Base-by-base conservation (phyloP, 2,113 vertebrate species). In the Xenopus borealis region DNA sequence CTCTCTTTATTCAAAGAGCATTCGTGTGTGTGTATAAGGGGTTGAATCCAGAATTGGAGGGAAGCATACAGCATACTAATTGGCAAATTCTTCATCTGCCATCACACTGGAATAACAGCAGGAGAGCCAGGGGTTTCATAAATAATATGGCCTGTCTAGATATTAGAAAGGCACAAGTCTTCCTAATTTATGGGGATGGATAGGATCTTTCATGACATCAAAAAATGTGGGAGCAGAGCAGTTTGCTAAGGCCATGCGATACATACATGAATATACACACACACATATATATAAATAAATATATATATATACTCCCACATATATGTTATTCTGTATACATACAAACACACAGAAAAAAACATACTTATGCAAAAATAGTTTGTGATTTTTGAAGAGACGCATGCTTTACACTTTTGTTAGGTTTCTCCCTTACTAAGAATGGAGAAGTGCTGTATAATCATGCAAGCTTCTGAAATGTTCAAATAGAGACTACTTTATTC, bases 101-200 rank as follows among this genome's bases (percentile, higher is more conserved):
- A 46, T 45, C 46, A 76, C 53, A 19, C 27, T 17, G 6, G 62
- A 45, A 57, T 20, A 69, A 44, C 66, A 75, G 66, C 59, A 69
- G 74, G 67, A 57, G 44, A 18, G 46, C 33, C 30, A 45, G 55
- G 9, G 59, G 58, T 55, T n/a, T 27, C 57, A 63, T 20, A 27
- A 64, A 76, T 64, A 61, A 46, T 64, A 19, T 27, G n/a, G 47
- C 59, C 59, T 57, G 74, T 14, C 40, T 70, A 3, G 19, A 53
- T 62, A 69, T 69, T 53, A 13, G 69, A 52, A 75, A 69, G 58
- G 47, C 66, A 69, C 10, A 66, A 55, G 73, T 66, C 33, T 69
- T 63, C 27, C 63, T 45, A 62, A 69, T 75, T 40, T 61, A 68
- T 23, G 47, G 65, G 46, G 65, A 73, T 59, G 53, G 72, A 74